These are phyloP conservation scores for Oncorhynchus kisutch DNA, from an alignment of 2,113 vertebrate species.

Conservation along the genomic window DNA sequence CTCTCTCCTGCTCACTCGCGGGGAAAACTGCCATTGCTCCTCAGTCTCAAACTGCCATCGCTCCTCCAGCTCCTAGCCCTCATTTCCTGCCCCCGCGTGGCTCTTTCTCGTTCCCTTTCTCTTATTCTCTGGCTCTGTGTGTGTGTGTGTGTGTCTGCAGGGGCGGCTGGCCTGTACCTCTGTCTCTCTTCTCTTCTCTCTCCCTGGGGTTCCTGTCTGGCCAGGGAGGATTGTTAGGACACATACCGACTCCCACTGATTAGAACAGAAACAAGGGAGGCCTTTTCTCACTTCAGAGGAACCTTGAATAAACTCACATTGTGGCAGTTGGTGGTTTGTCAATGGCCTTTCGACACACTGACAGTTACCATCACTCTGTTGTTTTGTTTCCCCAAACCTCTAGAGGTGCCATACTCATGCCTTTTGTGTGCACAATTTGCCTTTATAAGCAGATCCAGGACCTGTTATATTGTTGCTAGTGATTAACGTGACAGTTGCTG, in stretches of 20 bases:
- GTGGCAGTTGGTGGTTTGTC: not conserved
- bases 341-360: not conserved
- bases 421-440: not conserved
- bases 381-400: not conserved
- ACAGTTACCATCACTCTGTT: not conserved
- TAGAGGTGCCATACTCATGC: not conserved
- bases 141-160: constrained; percentile 2
- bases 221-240: not conserved
- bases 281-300: not conserved
- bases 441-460: not conserved
- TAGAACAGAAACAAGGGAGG: not conserved
- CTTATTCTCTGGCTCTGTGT: not conserved
- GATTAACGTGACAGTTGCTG: not conserved
- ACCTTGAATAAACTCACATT: not conserved
- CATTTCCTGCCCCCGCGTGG: not conserved
- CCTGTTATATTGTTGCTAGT: not conserved
- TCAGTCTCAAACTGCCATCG: no score
- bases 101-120: not conserved
- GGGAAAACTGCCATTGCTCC: no score
- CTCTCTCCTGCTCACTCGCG: not conserved
- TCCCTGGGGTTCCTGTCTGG: not conserved
- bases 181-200: not conserved
- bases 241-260: not conserved
- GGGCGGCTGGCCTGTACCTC: not conserved
- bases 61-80: not conserved